Base-by-base conservation (phyloP, 2,113 vertebrate genomes). In the Anguilla rostrata region DNA sequence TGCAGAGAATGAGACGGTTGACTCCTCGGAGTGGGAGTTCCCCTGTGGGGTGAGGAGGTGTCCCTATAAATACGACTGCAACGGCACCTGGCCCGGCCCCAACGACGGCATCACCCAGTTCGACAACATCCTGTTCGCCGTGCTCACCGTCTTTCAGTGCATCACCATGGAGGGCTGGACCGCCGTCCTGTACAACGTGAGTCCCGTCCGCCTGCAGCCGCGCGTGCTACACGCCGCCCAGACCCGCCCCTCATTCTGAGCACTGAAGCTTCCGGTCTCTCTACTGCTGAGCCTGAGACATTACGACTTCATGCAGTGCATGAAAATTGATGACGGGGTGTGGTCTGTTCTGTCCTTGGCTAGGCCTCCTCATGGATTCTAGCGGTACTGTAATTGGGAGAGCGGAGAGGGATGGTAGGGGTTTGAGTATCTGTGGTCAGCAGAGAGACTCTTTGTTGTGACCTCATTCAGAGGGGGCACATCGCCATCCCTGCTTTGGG, bases 81-180 rank as follows among this genome's bases (percentile, higher is more conserved):
- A 94, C 86, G 97, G 96, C 83, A 96, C 97, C 89, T 99, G 98
- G 98, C 97, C 97, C 57, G 98, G 98, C 53, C 98, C 98, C 0
- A 99, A 99, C 0, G 98, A 98, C 57, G 98, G 98, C 93, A 99
- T 99, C 93, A 99, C 98, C 82, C 98, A 99, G 94, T 99, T 99
- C 0, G 98, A 99, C 94, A 99, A 99, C 92, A 99, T 99, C 95
- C 96, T 98, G 85, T 99, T 99, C 92, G 98, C 98, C 3, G 99
- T 99, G 92, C 96, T 99, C 91, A 99, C 98, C 34, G 98, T 99
- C 87, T 99, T 99, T 94, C 98, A 99, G 94, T 99, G 98, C 83
- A 99, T 99, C 90, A 99, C 98, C 90, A 99, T 99, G 98, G 98
- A 99, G 92, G 98, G 98, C 49, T 99, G 98, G 98, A 99, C 98